Conservation (phyloP, 2,797 vertebrate genomes). For the Esox masquinongy region DNA sequence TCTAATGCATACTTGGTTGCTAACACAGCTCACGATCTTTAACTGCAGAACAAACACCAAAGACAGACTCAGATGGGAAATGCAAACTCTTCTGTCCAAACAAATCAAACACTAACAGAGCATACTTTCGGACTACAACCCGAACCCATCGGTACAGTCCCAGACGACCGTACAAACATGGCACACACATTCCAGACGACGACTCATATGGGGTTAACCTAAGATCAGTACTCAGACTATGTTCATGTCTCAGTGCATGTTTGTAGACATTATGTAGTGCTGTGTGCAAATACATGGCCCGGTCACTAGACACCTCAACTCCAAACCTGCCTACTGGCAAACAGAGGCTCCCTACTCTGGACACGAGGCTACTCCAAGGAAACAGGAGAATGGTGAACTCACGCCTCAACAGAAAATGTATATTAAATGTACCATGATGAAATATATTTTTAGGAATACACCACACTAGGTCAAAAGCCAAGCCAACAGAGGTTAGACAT, state of each 20-base stretch:
- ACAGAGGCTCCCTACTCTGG: too few relatives aligned
- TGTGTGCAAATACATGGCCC: slow-evolving; percentile 52
- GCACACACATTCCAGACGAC: background rate
- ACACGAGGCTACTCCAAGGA: too few relatives aligned
- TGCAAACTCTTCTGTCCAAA: slow-evolving; percentile 12
- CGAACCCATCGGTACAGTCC: slow-evolving; percentile 11
- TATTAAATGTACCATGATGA: background rate
- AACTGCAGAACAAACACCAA: slow-evolving; percentile 46
- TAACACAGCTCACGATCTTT: background rate
- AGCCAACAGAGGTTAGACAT: background rate
- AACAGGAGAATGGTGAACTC: too few relatives aligned
- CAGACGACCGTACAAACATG: slow-evolving; percentile 13
- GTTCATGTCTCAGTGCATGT: slow-evolving; percentile 23
- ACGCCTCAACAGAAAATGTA: background rate
- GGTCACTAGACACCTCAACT: slow-evolving; percentile 47
- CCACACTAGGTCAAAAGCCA: background rate
- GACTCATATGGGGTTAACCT: slow-evolving; percentile 9
- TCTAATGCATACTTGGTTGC: background rate
- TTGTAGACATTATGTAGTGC: slow-evolving; percentile 41
- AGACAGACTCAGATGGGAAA: slow-evolving; percentile 27
- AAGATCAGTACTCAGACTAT: slow-evolving; percentile 1
- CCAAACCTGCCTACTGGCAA: too few relatives aligned
- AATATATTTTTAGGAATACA: background rate
- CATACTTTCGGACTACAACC: background rate
- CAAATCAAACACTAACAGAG: background rate